Conservation (phyloP, 37 sponge, comb jelly and placozoan species). For the Lycopodina hypogea region DNA sequence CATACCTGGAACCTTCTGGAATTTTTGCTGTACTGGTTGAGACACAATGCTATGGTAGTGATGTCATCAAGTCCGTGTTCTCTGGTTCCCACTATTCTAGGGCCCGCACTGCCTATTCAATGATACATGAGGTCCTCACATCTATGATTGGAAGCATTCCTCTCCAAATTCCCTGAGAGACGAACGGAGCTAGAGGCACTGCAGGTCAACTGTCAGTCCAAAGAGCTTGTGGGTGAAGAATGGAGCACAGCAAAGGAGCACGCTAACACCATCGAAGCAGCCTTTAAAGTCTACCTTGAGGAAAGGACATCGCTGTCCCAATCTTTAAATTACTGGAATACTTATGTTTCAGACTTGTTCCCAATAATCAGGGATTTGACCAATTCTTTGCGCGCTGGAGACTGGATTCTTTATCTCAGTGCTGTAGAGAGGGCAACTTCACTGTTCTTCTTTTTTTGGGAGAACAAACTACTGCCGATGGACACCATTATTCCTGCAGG, state of each 20-base stretch:
- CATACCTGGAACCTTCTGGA: conserved; percentile 2
- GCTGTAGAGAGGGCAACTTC: too few relatives aligned
- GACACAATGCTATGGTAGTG: not conserved
- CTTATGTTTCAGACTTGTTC: conserved; percentile 1
- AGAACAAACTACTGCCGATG: conserved; percentile 1
- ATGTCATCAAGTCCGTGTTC: not conserved
- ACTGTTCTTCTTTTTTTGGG: conserved; percentile 1
- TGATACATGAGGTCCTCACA: conserved; percentile 1
- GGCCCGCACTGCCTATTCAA: not conserved
- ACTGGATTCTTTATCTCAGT: too few relatives aligned
- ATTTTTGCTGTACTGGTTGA: conserved; percentile 1
- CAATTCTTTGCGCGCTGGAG: too few relatives aligned
- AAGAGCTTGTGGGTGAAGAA: not conserved
- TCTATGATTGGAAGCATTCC: not conserved
- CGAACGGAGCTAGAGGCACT: not conserved
- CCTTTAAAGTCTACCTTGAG: not conserved
- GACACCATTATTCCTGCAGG: not conserved
- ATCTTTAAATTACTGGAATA: not conserved
- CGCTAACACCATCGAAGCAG: conserved; percentile 2
- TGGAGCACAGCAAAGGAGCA: not conserved
- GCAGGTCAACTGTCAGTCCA: conserved; percentile 2
- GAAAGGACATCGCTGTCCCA: too few relatives aligned
- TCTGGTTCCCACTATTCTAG: conserved; percentile 1
- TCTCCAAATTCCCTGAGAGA: conserved; percentile 1
- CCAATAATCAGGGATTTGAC: too few relatives aligned